A percentile compares a stretch with the other conserved stretches of the same genome.
These are phyloP conservation scores for Drosophila sordidula DNA, from an alignment of 2,888 invertebrate species.

Conservation along the genomic window DNA sequence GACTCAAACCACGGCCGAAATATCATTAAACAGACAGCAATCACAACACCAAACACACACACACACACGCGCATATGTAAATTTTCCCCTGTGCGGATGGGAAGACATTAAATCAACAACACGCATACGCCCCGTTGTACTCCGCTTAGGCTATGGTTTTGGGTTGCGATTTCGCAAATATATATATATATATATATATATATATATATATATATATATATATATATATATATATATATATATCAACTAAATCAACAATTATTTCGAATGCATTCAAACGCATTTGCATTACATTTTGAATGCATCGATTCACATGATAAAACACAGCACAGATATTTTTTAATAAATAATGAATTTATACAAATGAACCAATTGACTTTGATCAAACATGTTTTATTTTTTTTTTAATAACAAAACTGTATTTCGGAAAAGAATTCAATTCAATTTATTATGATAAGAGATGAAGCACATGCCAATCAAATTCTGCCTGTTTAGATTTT, in stretches of 20 bases:
- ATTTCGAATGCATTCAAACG: conserved; percentile 22
- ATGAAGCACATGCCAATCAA: no score
- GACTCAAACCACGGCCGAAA: conserved; percentile 44
- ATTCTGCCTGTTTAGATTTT: no score
- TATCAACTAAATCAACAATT: conserved; percentile 43
- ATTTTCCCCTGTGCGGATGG: conserved; percentile 16
- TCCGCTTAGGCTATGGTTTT: neutral
- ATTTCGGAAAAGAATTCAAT: neutral
- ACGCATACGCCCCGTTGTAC: conserved; percentile 46
- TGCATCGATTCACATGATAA: conserved; percentile 39
- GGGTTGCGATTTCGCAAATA: neutral
- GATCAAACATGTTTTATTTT: conserved; percentile 2
- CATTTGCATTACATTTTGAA: conserved; percentile 31
- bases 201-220: conserved; percentile 13
- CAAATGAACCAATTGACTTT: conserved; percentile 10
- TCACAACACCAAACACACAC: conserved; percentile 15
- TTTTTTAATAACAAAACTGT: neutral
- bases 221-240: neutral
- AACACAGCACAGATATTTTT: conserved; percentile 14
- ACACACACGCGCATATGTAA: neutral
- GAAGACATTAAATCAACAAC: conserved; percentile 40
- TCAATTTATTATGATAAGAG: neutral
- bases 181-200: neutral
- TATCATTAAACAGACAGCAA: conserved; percentile 41
- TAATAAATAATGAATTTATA: conserved; percentile 27